Base-by-base conservation (phyloP, 2,797 vertebrate genomes). In the Melanotaenia parkinsoni region DNA sequence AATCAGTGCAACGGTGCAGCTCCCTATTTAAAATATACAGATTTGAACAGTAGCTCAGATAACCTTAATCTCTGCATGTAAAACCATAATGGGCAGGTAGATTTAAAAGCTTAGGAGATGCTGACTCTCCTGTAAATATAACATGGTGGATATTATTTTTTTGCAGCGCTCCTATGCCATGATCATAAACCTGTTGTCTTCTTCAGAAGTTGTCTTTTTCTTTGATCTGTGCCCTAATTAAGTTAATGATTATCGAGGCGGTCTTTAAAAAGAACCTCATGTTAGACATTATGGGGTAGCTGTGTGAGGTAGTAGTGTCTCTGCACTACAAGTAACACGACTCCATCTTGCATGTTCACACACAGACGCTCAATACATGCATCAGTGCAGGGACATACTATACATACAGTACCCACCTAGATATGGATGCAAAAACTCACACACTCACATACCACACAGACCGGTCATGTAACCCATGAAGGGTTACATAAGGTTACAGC, bases 241-340 rank as follows among this genome's bases (percentile, higher is more conserved):
- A 66, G 76, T 77, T 84, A 74, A 74, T 81, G 32, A 85, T 76
- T 47, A 64, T 54, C 33, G 58, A 38, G 60, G 50, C 0, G 2
- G 58, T 28, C 57, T 43, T 76, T 60, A 53, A 67, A 51, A 73
- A 64, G 18, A 67, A 32, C 37, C 33, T 79, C 24, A 45, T 63
- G 65, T 73, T 45, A 72, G 65, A 73, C 32, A 51, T 50, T 53
- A 38, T 67, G 59, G 67, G 56, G 58, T n/a, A 30, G 63, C 56
- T 74, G 24, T 69, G 65, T 43, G 67, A 73, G 76, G 61, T 71
- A 68, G 72, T 67, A 38, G 63, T 3, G 40, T 84, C 71, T 81
- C 76, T 88, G 83, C 88, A 86, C 79, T 91, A 89, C 88, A 92
- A 86, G 79, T 83, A 28, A 75, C 58, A 70, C 59, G 74, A 70